Conservation (phyloP, 2,888 invertebrate genomes). For the Conistra vaccinii region DNA sequence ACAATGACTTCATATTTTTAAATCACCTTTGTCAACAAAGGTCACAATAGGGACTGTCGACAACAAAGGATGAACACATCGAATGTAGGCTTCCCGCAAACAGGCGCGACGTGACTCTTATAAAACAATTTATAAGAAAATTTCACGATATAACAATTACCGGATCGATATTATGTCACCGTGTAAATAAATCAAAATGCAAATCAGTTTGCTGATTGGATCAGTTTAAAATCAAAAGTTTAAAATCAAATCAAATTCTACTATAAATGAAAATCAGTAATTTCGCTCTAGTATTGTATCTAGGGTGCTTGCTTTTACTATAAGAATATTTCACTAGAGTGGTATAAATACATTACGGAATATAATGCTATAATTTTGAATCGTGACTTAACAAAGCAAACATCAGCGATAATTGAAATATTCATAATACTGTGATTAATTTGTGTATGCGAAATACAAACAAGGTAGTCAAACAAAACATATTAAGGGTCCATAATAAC, state of each 20-base stretch:
- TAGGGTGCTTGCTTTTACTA: neutral
- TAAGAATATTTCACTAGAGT: neutral
- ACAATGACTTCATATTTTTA: conserved; percentile 23
- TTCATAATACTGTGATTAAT: conserved; percentile 30
- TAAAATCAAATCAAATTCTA: no score
- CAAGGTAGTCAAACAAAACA: conserved; percentile 28
- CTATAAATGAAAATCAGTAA: neutral
- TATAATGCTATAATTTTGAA: neutral
- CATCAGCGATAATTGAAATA: conserved; percentile 15
- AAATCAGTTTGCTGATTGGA: conserved; percentile 26
- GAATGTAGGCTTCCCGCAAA: neutral
- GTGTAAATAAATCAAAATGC: conserved; percentile 25
- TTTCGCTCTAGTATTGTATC: neutral
- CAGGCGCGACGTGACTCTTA: no score
- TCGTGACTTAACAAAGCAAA: conserved; percentile 21
- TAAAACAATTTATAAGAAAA: no score
- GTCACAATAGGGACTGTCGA: neutral
- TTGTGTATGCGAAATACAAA: conserved; percentile 33
- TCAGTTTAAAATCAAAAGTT: conserved; percentile 14
- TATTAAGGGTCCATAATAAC: no score
- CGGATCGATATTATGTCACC: conserved; percentile 13
- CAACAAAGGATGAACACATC: conserved; percentile 27
- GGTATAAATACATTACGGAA: neutral
- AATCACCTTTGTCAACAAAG: conserved; percentile 8
- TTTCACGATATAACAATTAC: no score